phyloP scores from a whole-genome alignment of 1,140 invertebrate genomes.

The Acyrthosiphon pisum region DNA sequence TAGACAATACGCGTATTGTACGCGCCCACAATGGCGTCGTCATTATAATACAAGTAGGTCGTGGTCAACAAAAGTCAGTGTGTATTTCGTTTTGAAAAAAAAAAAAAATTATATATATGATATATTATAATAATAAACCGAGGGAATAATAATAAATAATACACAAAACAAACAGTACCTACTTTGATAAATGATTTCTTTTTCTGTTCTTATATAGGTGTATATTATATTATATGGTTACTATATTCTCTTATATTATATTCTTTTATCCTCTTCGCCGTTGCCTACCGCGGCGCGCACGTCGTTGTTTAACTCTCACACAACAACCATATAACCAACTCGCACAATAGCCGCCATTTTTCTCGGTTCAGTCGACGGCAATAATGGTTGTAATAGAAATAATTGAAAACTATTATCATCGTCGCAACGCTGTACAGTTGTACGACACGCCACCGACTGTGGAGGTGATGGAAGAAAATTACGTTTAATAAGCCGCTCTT shows the following conservation, averaged over 20 bases:
- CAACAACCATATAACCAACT: neutral
- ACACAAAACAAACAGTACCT: slow-evolving; percentile 52
- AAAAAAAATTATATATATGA: neutral
- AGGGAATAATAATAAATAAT: slow-evolving; percentile 49
- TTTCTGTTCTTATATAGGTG: slow-evolving; percentile 1
- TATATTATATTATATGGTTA: neutral
- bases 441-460: neutral
- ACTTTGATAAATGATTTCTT: slow-evolving; percentile 56
- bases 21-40: slow-evolving; percentile 51
- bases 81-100: slow-evolving; percentile 40
- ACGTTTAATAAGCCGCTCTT: neutral
- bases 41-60: slow-evolving; percentile 55
- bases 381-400: slow-evolving; percentile 5
- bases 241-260: neutral
- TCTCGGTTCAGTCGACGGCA: neutral
- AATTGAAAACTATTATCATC: slow-evolving; percentile 37
- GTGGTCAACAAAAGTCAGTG: slow-evolving; percentile 52
- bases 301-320: slow-evolving; percentile 19
- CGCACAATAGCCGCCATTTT: slow-evolving; percentile 48
- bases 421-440: neutral
- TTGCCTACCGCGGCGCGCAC: slow-evolving; percentile 38
- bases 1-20: slow-evolving; percentile 51
- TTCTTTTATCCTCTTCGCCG: neutral
- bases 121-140: slow-evolving; percentile 14
- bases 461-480: neutral